Conservation (phyloP, 2,888 invertebrate genomes). For the Anoplius nigerrimus region DNA sequence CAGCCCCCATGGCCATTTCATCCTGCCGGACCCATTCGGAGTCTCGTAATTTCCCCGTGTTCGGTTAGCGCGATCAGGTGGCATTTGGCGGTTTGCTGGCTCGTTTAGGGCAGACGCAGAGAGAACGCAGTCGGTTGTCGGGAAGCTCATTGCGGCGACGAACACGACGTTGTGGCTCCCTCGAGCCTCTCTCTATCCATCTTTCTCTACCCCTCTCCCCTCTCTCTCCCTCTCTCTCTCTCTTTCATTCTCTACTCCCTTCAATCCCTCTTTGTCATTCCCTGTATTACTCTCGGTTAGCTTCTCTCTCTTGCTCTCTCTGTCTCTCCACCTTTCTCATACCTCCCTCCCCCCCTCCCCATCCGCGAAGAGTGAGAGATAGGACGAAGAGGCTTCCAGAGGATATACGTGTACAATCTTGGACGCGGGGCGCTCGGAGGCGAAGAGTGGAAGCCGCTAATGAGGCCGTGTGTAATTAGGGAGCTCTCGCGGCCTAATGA, state of each 20-base stretch:
- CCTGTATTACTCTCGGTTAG: too few relatives aligned
- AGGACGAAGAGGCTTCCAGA: slow-evolving; percentile 57
- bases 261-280: slow-evolving; percentile 29
- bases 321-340: slow-evolving; percentile 28
- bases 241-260: slow-evolving; percentile 22
- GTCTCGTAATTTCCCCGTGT: slow-evolving; percentile 45
- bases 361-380: slow-evolving; percentile 52
- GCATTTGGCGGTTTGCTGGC: slow-evolving; percentile 64
- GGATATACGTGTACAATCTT: slow-evolving; percentile 48
- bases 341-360: slow-evolving; percentile 29
- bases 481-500: slow-evolving; percentile 75
- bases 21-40: too few relatives aligned
- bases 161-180: slow-evolving; percentile 64
- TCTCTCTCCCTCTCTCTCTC: slow-evolving; percentile 21
- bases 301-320: slow-evolving; percentile 37
- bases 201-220: slow-evolving; percentile 18
- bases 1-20: too few relatives aligned
- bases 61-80: slow-evolving; percentile 54
- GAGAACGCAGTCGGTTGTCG: slow-evolving; percentile 56
- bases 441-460: slow-evolving; percentile 70
- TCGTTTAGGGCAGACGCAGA: slow-evolving; percentile 57
- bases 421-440: slow-evolving; percentile 23
- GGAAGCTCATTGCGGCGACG: slow-evolving; percentile 63
- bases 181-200: slow-evolving; percentile 42
- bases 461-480: slow-evolving; percentile 75